Evolutionary conservation across 2,797 vertebrate genomes (phyloP).

Genomic region (Protonibea diacanthus): DNA sequence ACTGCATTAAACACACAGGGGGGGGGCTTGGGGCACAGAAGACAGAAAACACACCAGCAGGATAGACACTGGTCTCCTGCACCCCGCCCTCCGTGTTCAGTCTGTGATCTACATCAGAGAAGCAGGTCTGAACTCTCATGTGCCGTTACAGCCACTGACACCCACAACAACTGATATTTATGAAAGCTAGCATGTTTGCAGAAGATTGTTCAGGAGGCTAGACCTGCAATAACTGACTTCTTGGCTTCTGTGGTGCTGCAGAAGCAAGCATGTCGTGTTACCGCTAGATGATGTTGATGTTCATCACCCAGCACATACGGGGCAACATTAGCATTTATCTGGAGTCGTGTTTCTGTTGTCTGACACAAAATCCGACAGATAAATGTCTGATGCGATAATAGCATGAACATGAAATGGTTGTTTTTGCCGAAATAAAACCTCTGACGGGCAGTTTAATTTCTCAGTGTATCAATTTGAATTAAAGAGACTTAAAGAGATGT

Average conservation of each 20-base stretch:
- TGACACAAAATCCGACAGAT: background rate
- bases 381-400: background rate
- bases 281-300: background rate
- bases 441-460: background rate
- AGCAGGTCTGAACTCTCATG: background rate
- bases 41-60: background rate
- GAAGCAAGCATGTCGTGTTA: background rate
- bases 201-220: background rate
- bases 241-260: background rate
- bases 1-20: conserved; percentile 23
- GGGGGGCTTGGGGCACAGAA: background rate
- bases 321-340: conserved; percentile 1
- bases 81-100: conserved; percentile 8
- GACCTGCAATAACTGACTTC: background rate
- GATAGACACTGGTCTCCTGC: background rate
- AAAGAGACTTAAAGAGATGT: no score
- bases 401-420: background rate
- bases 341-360: background rate
- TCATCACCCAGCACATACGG: background rate
- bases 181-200: background rate
- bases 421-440: background rate
- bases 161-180: background rate
- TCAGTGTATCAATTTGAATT: no score
- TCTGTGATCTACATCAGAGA: conserved; percentile 5
- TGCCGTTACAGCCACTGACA: conserved; percentile 9